Base-by-base conservation (phyloP, 2,888 invertebrate species). In the Eilema caniola region DNA sequence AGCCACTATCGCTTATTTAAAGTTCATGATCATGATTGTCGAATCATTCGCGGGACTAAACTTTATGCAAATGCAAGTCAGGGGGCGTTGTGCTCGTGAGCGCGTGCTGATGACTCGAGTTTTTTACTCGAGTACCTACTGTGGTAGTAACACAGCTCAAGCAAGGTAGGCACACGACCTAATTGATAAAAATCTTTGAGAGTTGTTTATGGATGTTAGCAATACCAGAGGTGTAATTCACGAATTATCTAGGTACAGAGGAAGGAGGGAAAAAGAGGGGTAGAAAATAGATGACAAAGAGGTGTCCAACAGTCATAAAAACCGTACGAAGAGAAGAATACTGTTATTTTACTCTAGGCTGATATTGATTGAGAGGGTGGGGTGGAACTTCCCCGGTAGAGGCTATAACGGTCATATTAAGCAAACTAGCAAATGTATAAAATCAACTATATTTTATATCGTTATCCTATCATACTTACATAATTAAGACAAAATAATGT, bases 31-130 rank as follows among this genome's bases (percentile, higher is more conserved):
- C 53, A 53, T 53, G 53, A 53, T n/a, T 10, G n/a, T 0, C n/a
- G 53, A 53, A 2, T 53, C 53, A 53, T 53, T 53, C 53, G 53
- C 53, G 53, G 47, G 53, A 53, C n/a, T 53, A 2, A 16, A n/a
- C 20, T 53, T 53, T 53, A n/a, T 53, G 53, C 53, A n/a, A 10
- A 10, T n/a, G 47, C n/a, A 4, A n/a, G 53, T n/a, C n/a, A 10
- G 53, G 53, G 53, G 53, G 53, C 53, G 20, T 53, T 53, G 53
- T 53, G n/a, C n/a, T 53, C 53, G n/a, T 53, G 53, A n/a, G n/a
- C 53, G 53, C n/a, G 53, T 53, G 53, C 53, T n/a, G 53, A 53
- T 53, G 53, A 53, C 53, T 53, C 8, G 53, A 53, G 20, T n/a
- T 53, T n/a, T 53, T 53, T 8, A n/a, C 3, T 20, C 20, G 8